Conservation (phyloP, 2,888 invertebrate genomes). For the Brachycybe producta region DNA sequence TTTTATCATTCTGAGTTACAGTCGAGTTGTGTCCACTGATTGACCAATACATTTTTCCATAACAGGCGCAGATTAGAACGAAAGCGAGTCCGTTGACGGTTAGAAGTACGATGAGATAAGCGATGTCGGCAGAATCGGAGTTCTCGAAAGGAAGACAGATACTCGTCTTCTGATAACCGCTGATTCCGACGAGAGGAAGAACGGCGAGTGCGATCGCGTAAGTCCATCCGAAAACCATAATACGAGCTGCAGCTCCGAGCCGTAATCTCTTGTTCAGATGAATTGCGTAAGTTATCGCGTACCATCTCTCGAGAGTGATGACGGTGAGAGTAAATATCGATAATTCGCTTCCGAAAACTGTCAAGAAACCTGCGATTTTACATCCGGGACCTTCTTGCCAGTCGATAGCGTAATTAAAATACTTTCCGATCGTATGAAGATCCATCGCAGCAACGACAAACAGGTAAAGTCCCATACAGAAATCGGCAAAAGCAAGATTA, state of each 20-base stretch:
- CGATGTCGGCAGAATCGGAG: constrained; percentile 50
- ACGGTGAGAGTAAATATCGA: constrained; percentile 76
- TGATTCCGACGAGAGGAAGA: constrained; percentile 67
- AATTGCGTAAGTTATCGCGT: constrained; percentile 66
- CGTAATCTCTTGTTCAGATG: constrained; percentile 67
- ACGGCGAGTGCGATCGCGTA: constrained; percentile 63
- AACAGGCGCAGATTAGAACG: constrained; percentile 67
- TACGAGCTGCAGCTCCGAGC: constrained; percentile 52
- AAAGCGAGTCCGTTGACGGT: constrained; percentile 67
- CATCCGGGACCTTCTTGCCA: constrained; percentile 80
- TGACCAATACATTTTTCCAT: constrained; percentile 71
- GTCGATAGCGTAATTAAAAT: constrained; percentile 77
- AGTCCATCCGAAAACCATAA: constrained; percentile 66
- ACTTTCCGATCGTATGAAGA: constrained; percentile 65
- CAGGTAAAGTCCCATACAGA: constrained; percentile 74
- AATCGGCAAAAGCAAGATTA: constrained; percentile 75
- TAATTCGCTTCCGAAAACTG: constrained; percentile 72
- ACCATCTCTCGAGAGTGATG: constrained; percentile 61
- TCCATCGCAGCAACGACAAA: constrained; percentile 72
- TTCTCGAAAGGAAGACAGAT: constrained; percentile 82
- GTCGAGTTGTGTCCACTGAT: constrained; percentile 49
- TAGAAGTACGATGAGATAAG: constrained; percentile 60
- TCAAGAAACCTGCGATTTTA: constrained; percentile 72
- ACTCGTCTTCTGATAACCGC: constrained; percentile 75
- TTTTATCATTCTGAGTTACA: constrained; percentile 47